A percentile compares a stretch with the other conserved stretches of the same genome.
Conservation (phyloP, 23 tunicate species). For the Aplidium turbinatum region DNA sequence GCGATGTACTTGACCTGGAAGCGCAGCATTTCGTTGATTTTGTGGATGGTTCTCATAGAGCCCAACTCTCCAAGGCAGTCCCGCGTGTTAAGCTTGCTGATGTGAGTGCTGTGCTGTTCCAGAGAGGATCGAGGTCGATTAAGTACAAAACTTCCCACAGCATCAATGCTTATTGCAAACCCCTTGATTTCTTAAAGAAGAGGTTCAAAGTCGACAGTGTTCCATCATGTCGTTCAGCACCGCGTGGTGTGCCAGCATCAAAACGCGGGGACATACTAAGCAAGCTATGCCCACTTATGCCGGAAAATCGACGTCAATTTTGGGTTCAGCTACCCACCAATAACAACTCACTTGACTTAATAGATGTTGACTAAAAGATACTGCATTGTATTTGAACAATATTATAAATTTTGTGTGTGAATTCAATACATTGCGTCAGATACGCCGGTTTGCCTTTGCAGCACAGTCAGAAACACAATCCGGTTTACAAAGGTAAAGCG, state of each 20-base stretch:
- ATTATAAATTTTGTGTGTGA: no score
- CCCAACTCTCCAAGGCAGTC: not conserved
- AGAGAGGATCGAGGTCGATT: conserved; percentile 9
- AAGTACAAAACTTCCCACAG: conserved; percentile 8
- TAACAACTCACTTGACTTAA: no score
- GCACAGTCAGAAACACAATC: no score
- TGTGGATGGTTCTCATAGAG: not conserved
- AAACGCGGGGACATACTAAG: not conserved
- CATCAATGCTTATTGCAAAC: not conserved
- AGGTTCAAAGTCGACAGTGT: not conserved
- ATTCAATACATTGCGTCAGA: no score
- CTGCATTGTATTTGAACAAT: no score
- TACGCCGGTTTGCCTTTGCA: no score
- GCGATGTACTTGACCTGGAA: conserved; percentile 11
- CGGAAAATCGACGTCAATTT: conserved; percentile 7
- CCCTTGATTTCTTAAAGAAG: conserved; percentile 5
- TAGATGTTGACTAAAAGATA: no score
- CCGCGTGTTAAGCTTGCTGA: conserved; percentile 16
- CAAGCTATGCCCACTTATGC: conserved; percentile 1
- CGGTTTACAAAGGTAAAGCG: no score
- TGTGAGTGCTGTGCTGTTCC: conserved; percentile 11
- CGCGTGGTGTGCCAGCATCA: conserved; percentile 13
- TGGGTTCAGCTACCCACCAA: no score
- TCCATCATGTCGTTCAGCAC: conserved; percentile 1
- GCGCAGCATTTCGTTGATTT: conserved; percentile 10